A percentile compares a stretch with the other conserved stretches of the same genome.
These are phyloP conservation scores for Ophraella communa DNA, from an alignment of 2,888 invertebrate genomes.

Conservation along the genomic window DNA sequence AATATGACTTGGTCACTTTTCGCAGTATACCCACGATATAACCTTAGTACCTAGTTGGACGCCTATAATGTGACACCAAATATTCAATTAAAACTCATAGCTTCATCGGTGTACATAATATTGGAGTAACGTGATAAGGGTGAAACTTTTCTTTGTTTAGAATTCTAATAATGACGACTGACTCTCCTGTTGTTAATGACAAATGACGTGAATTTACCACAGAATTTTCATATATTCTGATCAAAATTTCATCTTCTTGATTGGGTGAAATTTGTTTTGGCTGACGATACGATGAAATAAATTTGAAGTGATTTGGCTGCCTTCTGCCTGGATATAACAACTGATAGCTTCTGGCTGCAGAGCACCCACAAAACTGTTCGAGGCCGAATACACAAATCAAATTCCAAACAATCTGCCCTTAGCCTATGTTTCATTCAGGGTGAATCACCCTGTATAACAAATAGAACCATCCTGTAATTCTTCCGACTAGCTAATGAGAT, in stretches of 20 bases:
- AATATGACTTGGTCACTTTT: no score
- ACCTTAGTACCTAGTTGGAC: no score
- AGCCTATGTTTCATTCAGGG: no score
- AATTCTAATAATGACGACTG: no score
- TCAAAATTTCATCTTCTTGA: constrained; percentile 5
- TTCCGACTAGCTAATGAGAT: no score
- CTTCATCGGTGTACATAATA: constrained; percentile 5
- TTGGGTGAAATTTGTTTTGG: background rate
- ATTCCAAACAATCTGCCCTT: no score
- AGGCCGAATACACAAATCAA: background rate
- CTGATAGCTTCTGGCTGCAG: background rate
- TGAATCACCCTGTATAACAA: no score
- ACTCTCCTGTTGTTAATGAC: no score
- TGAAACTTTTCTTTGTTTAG: constrained; percentile 5
- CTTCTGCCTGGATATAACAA: background rate
- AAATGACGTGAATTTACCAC: no score
- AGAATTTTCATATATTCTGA: no score
- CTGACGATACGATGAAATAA: background rate
- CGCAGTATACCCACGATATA: no score
- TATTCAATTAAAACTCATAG: background rate
- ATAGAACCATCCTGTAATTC: no score
- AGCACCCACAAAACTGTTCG: background rate
- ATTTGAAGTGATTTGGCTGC: background rate
- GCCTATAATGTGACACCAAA: background rate
- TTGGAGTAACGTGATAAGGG: constrained; percentile 5